Conservation (phyloP, 1,140 invertebrate genomes). For the Lasioglossum baleicum region DNA sequence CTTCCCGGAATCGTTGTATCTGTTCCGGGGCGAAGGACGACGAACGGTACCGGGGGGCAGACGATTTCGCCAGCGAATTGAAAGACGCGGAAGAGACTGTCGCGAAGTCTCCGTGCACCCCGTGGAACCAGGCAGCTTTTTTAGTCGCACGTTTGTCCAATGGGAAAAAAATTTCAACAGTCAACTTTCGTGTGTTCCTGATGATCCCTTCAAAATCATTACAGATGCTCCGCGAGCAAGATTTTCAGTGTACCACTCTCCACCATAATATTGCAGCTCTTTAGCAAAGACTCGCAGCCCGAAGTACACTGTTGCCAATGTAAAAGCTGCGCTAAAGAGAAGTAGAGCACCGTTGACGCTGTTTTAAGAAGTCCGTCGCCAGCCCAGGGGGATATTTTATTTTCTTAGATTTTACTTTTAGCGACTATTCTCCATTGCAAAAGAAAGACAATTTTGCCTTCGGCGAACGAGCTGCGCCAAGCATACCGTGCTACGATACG, state of each 20-base stretch:
- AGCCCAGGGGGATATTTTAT: conserved; percentile 14
- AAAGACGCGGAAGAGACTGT: background rate
- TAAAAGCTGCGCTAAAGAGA: background rate
- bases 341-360: background rate
- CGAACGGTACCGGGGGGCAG: background rate
- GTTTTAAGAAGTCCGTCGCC: background rate
- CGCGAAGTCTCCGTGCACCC: no score
- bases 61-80: background rate
- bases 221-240: no score
- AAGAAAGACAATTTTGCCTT: conserved; percentile 58
- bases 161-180: no score
- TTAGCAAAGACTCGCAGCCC: background rate
- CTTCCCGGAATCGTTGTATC: conserved; percentile 11
- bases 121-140: no score
- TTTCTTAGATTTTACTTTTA: conserved; percentile 44
- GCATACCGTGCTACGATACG: conserved; percentile 62
- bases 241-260: no score
- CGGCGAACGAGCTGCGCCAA: conserved; percentile 45
- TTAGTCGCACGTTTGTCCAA: no score
- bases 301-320: no score
- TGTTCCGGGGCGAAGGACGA: background rate
- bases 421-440: conserved; percentile 51
- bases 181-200: no score
- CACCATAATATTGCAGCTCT: background rate
- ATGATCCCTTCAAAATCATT: no score